phyloP scores from a whole-genome alignment of 2,113 vertebrate species.

The Promerops cafer region DNA sequence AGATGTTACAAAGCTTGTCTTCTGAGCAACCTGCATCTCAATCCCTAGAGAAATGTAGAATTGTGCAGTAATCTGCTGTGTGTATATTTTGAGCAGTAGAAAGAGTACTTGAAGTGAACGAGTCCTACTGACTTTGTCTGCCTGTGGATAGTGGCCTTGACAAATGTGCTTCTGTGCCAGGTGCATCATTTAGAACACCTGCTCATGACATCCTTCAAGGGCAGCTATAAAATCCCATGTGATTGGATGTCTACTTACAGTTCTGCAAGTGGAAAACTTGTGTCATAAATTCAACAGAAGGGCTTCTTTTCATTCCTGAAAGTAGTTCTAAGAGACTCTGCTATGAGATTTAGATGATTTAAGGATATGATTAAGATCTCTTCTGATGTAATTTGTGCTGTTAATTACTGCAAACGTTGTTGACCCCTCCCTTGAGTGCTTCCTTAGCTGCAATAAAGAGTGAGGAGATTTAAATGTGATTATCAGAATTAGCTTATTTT shows the following conservation, averaged over 20 bases:
- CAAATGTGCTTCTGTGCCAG: neutral
- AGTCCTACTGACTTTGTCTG: neutral
- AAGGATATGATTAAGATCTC: neutral
- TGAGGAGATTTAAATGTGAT: neutral
- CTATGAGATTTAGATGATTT: neutral
- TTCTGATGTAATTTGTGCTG: neutral
- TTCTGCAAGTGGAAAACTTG: neutral
- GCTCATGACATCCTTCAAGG: neutral
- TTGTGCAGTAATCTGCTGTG: neutral
- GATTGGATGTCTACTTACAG: neutral
- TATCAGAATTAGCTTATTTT: neutral
- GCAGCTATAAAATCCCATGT: neutral
- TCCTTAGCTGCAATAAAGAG: neutral
- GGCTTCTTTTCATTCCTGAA: neutral
- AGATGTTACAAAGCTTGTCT: neutral
- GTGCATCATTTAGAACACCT: neutral
- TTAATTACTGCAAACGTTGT: neutral
- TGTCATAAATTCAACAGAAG: neutral
- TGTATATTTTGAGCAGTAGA: neutral
- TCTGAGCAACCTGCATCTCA: neutral
- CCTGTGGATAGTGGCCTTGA: neutral
- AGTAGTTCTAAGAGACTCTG: neutral
- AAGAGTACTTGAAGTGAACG: neutral
- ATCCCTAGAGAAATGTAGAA: neutral
- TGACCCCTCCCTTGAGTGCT: neutral